Percentiles rank a stretch among this genome's conserved stretches.
Evolutionary conservation across 2,113 vertebrate species (phyloP).

Genomic region (Muscicapa adusta): DNA sequence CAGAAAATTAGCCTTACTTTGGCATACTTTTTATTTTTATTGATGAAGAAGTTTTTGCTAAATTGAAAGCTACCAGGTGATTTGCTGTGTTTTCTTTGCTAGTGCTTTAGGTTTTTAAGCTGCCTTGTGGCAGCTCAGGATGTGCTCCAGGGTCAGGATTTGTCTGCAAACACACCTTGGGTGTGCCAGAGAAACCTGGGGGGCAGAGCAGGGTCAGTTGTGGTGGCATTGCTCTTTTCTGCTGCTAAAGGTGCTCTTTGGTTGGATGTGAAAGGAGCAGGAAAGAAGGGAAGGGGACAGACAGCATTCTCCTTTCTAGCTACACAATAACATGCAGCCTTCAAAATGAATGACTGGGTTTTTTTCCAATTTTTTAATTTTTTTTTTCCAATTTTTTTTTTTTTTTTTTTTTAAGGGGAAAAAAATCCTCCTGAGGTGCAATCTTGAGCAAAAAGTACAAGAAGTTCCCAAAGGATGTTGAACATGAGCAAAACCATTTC

Average conservation of each 20-base stretch:
- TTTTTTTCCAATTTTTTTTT: not conserved
- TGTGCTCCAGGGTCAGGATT: not conserved
- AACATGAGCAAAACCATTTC: constrained; percentile 43
- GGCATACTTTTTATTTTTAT: not conserved
- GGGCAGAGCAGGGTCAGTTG: not conserved
- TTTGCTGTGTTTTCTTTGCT: not conserved
- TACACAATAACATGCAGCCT: not conserved
- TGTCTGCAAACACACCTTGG: not conserved
- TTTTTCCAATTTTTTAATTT: not conserved
- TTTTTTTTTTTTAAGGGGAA: not conserved
- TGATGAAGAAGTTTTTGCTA: not conserved
- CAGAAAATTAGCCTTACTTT: not conserved
- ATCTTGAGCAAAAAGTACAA: constrained; percentile 51
- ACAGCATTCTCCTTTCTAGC: not conserved
- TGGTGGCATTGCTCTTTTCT: not conserved
- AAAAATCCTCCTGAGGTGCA: not conserved
- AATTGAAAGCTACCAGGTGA: not conserved
- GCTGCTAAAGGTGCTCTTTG: not conserved
- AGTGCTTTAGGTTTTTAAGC: not conserved
- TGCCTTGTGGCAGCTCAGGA: not conserved
- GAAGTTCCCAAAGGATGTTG: constrained; percentile 56
- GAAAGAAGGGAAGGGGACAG: not conserved
- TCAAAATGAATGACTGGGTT: not conserved
- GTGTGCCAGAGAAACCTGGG: not conserved
- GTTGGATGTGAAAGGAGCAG: not conserved